Evolutionary conservation across 2,888 invertebrate species (phyloP), one percentile per base, ranked within the genome.

Genomic region (Phlogophora meticulosa): DNA sequence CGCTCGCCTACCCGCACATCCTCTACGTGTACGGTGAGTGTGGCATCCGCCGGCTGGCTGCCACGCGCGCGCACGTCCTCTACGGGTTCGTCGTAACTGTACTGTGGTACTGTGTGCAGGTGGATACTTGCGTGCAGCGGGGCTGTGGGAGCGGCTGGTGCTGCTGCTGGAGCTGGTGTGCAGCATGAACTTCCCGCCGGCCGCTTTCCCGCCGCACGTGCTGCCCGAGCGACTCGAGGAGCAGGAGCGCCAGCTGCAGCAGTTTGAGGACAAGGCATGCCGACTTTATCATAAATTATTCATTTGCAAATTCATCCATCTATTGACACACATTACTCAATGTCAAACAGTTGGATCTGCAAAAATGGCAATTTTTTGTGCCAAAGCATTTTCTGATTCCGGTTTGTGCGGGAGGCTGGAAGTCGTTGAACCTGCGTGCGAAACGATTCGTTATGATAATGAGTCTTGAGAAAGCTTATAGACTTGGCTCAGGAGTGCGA

Each of bases 111-210:
- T 17, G 17, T 65, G n/a, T 46, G 49, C 82, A 92, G 94, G 74
- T 15, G 76, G 80, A 32, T 82, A 81, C 68, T 84, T 92, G 58
- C 98, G 98, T 85, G 96, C 97, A 20, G 96, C 97, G 9, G 98
- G 98, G 1, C 95, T 97, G 66, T 97, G 97, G 96, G 98, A 98
- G 92, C 97, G 96, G 84, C 96, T 98, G 84, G 97, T 97, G 96
- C 96, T 97, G 73, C 92, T 97, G 42, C 89, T 98, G 52, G 96
- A 97, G 86, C 92, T 98, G 86, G 97, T 97, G 83, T 92, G 97
- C 36, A 96, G 97, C 77, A 92, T 98, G 78, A 97, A 97, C 94
- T 94, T 97, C 72, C 94, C 96, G 0, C 89, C 76, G 42, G 78
- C 63, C 38, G 81, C 74, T 34, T 87, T 90, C 81, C 88, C 89